These are phyloP conservation scores for Sinelater perroti DNA, from an alignment of 2,888 invertebrate species.

Conservation along the genomic window DNA sequence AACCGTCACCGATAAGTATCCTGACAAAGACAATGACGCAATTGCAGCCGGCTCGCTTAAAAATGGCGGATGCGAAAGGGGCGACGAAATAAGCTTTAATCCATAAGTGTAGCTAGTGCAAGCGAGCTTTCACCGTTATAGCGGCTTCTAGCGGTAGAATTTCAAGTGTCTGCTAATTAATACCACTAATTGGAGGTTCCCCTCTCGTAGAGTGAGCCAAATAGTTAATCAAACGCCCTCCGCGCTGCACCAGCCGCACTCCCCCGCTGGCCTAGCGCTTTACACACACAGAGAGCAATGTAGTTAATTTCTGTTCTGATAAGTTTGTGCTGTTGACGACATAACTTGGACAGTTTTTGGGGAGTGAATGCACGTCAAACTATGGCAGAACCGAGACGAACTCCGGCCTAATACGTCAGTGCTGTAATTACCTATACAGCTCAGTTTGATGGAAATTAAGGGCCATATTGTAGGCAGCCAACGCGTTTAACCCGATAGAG, in stretches of 20 bases:
- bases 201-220: slow-evolving; percentile 47
- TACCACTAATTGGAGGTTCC: slow-evolving; percentile 60
- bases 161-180: slow-evolving; percentile 61
- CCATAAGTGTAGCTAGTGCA: slow-evolving; percentile 41
- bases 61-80: slow-evolving; percentile 44
- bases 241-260: not conserved
- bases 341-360: slow-evolving; percentile 26
- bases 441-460: slow-evolving; percentile 3
- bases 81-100: slow-evolving; percentile 47
- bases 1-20: too few relatives aligned
- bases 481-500: not conserved
- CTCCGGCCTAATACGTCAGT: slow-evolving; percentile 41
- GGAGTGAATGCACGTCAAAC: slow-evolving; percentile 21
- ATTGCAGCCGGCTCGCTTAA: slow-evolving; percentile 16
- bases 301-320: slow-evolving; percentile 46
- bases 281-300: slow-evolving; percentile 46
- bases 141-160: slow-evolving; percentile 40
- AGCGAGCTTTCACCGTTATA: slow-evolving; percentile 38
- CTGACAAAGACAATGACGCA: too few relatives aligned
- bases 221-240: slow-evolving; percentile 29
- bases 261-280: slow-evolving; percentile 37
- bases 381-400: slow-evolving; percentile 27
- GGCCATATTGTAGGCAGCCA: not conserved
- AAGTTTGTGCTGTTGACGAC: slow-evolving; percentile 37
- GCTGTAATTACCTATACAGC: slow-evolving; percentile 10